Evolutionary conservation across 2,888 invertebrate species (phyloP).

Genomic region (Callimorpha dominula): DNA sequence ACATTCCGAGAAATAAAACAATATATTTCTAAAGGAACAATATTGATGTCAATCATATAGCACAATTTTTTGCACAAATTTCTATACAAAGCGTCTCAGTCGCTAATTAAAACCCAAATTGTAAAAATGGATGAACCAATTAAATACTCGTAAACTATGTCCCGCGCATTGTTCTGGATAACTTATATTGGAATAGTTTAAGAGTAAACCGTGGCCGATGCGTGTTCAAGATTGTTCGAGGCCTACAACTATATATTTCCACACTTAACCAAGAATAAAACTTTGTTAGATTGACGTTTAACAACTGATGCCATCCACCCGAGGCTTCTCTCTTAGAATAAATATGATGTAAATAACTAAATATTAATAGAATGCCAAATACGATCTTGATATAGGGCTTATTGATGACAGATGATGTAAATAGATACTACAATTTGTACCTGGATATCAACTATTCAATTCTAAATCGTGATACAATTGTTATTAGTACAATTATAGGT

Average conservation of each 20-base stretch:
- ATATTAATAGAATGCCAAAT: constrained; percentile 27
- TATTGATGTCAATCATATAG: neutral
- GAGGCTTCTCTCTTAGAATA: constrained; percentile 21
- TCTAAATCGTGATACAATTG: constrained; percentile 28
- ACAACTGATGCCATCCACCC: constrained; percentile 33
- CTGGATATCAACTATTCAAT: constrained; percentile 25
- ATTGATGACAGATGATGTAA: constrained; percentile 20
- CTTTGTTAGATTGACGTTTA: constrained; percentile 27
- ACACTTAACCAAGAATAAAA: constrained; percentile 16
- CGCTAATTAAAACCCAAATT: constrained; percentile 34
- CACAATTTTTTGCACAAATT: constrained; percentile 8
- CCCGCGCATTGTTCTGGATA: constrained; percentile 84
- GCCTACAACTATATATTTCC: constrained; percentile 24
- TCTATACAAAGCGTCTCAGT: constrained; percentile 28
- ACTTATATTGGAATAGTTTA: constrained; percentile 82
- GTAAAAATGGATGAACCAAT: constrained; percentile 46
- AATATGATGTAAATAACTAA: constrained; percentile 32
- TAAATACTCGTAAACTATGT: constrained; percentile 56
- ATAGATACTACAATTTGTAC: constrained; percentile 32
- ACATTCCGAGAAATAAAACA: constrained; percentile 8
- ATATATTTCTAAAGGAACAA: constrained; percentile 5
- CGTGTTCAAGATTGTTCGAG: constrained; percentile 47
- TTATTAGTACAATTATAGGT: constrained; percentile 26
- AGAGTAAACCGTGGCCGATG: constrained; percentile 62
- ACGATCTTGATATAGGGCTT: constrained; percentile 9